Base-by-base conservation (phyloP, 2,113 vertebrate genomes). In the Neotoma lepida region DNA sequence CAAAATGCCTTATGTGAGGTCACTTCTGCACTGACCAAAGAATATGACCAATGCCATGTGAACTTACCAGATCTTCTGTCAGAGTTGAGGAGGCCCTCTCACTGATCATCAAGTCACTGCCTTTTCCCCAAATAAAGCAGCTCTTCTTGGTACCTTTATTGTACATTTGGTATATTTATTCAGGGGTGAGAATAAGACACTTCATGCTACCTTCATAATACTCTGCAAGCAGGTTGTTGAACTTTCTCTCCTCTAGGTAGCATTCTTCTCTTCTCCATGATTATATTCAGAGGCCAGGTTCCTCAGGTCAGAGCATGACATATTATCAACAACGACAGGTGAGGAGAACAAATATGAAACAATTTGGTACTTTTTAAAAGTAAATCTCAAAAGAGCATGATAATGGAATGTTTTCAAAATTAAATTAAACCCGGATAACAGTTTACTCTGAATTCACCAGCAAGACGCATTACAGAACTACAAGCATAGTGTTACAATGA, bases 321-420 rank as follows among this genome's bases (percentile, higher is more conserved):
- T 61, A 9, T 66, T 63, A 73, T 26, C 74, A 56, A 10, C 68
- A 49, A 24, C 8, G 12, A 86, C 41, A 84, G n/a, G 15, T 26
- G 3, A 64, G 2, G 56, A 80, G 70, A 74, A 9, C 24, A 78
- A 66, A 96, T 86, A 35, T 20, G 80, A 88, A 80, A 39, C 14
- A 71, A 39, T 2, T n/a, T 84, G 15, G 18, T 58, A 56, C 17
- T 56, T 13, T 71, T 39, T 33, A 14, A 56, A 56, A 56, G 14
- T n/a, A 56, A 30, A 56, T 88, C 24, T 58, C 51, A 41, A 73
- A 88, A 56, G 35, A 33, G 8, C 28, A 30, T 30, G 15, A 30
- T 58, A 86, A 81, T 13, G 84, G 8, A 64, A 89, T 41, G 41
- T 71, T 94, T 88, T 81, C 39, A 86, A 94, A 94, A 35, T 18